A percentile compares a stretch with the other conserved stretches of the same genome.
Conservation (phyloP, 2,113 vertebrate species). For the Oreochromis spilurus region DNA sequence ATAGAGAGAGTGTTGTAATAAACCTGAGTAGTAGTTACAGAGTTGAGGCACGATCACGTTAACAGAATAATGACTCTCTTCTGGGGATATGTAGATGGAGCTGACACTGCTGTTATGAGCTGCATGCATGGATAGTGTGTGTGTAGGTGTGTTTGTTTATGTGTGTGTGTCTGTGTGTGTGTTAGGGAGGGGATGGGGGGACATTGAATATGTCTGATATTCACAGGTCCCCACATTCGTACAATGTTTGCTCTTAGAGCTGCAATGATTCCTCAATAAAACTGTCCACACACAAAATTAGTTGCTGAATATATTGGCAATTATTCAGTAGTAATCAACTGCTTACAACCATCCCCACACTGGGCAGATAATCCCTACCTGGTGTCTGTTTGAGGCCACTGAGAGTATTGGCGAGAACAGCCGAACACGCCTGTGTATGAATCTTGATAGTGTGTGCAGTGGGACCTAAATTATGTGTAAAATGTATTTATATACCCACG, state of each 20-base stretch:
- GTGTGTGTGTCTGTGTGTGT: background rate
- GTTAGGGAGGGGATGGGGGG: background rate
- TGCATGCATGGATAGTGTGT: background rate
- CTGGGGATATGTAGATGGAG: constrained; percentile 30
- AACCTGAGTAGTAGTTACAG: constrained; percentile 31
- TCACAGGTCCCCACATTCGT: background rate
- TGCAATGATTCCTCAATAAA: background rate
- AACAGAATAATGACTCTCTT: constrained; percentile 40
- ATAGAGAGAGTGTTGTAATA: background rate
- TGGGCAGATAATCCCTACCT: background rate
- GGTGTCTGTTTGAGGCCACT: background rate
- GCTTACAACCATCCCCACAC: background rate
- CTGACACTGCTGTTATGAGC: constrained; percentile 16
- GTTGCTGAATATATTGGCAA: background rate
- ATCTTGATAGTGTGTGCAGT: background rate
- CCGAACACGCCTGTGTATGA: background rate
- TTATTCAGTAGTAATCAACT: background rate
- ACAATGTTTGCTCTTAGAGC: background rate
- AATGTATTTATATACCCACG: background rate
- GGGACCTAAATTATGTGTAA: background rate
- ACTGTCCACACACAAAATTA: background rate
- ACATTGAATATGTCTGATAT: background rate
- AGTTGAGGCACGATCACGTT: constrained; percentile 31
- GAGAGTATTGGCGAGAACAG: background rate
- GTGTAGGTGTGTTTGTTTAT: background rate